Conservation (phyloP, 1,140 invertebrate genomes). For the Aphelenchoides fujianensis region DNA sequence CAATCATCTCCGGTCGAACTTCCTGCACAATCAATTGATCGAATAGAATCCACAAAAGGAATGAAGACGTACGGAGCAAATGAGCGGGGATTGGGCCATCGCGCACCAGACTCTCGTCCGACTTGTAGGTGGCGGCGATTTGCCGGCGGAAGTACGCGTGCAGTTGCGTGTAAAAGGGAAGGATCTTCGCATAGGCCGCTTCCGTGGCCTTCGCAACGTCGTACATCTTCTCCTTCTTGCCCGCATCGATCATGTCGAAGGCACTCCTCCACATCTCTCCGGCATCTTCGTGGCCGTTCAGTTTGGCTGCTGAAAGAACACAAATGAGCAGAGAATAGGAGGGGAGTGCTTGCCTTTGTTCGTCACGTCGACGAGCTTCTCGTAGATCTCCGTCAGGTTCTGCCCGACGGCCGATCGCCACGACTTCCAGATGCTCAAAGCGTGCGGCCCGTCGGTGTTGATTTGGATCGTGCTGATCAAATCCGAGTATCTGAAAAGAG, state of each 20-base stretch:
- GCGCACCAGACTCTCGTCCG: conserved; percentile 22
- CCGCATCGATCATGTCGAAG: conserved; percentile 31
- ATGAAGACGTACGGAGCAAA: conserved; percentile 62
- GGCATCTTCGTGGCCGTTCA: conserved; percentile 43
- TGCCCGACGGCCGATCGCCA: conserved; percentile 38
- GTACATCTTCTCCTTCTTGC: conserved; percentile 18
- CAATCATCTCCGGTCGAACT: conserved; percentile 41
- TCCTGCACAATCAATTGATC: conserved; percentile 30
- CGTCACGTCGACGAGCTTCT: conserved; percentile 34
- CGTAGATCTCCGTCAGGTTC: conserved; percentile 32
- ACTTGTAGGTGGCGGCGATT: conserved; percentile 37
- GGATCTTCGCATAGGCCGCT: conserved; percentile 32
- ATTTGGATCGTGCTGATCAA: conserved; percentile 25
- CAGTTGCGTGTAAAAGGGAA: conserved; percentile 45
- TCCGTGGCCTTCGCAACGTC: conserved; percentile 33
- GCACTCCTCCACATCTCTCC: conserved; percentile 47
- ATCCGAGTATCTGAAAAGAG: conserved; percentile 25
- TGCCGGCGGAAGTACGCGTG: conserved; percentile 43
- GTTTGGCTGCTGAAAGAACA: conserved; percentile 36
- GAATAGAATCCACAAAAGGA: conserved; percentile 20
- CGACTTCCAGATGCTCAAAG: conserved; percentile 33
- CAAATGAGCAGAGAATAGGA: no score
- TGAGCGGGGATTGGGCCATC: conserved; percentile 72
- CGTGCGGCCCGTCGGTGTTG: conserved; percentile 20
- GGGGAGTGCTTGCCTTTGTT: conserved; percentile 44